phyloP scores from a whole-genome alignment of 2,888 invertebrate genomes.

The Pristionchus arcanus region DNA sequence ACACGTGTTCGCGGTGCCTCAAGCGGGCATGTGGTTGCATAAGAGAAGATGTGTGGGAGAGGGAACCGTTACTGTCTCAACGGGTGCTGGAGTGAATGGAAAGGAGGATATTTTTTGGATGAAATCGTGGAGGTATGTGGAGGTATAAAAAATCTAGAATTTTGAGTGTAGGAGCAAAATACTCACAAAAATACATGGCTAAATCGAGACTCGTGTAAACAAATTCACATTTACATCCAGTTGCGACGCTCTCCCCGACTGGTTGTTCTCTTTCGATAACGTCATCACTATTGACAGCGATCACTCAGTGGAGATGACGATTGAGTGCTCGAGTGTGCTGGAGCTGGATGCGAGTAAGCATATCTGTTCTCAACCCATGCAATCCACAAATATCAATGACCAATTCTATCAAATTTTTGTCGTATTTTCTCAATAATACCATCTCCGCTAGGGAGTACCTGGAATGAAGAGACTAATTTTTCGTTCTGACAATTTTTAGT shows the following conservation, averaged over 20 bases:
- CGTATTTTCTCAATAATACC: too few relatives aligned
- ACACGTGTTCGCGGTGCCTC: neutral
- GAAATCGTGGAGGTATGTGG: neutral
- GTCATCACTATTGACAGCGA: neutral
- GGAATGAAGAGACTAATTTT: too few relatives aligned
- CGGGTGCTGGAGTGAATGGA: neutral
- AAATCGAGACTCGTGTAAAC: too few relatives aligned
- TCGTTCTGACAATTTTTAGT: too few relatives aligned
- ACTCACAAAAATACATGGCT: too few relatives aligned
- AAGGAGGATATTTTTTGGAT: neutral
- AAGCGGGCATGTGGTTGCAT: neutral
- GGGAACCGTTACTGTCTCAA: neutral
- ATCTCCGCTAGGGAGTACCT: too few relatives aligned
- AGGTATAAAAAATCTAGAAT: too few relatives aligned
- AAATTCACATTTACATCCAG: neutral
- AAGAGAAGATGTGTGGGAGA: neutral
- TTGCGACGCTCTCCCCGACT: neutral
- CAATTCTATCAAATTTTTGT: too few relatives aligned
- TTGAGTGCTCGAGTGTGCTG: constrained; percentile 24
- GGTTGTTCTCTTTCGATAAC: neutral
- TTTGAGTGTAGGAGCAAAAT: too few relatives aligned
- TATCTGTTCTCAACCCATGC: too few relatives aligned
- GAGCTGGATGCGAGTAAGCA: constrained; percentile 11
- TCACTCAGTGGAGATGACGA: neutral
- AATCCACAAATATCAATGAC: too few relatives aligned